Conservation (phyloP, 2,888 invertebrate species). For the Yponomeuta cagnagella region DNA sequence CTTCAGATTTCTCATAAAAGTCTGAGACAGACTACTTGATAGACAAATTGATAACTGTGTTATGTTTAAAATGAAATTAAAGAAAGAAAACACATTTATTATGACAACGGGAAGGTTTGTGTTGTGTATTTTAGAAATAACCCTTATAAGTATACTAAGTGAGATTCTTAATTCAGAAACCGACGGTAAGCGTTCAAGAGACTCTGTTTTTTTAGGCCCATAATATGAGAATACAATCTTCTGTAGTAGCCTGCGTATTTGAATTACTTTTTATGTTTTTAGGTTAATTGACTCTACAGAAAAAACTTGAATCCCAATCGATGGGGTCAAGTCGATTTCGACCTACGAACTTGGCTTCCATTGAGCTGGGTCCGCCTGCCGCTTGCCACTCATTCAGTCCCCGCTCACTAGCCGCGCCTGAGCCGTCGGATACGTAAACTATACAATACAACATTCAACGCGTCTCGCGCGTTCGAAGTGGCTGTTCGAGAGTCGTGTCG, state of each 20-base stretch:
- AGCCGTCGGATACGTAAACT: constrained; percentile 45
- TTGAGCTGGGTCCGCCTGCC: constrained; percentile 43
- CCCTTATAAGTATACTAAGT: too few species aligned
- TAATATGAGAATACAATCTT: neutral
- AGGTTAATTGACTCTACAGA: constrained; percentile 9
- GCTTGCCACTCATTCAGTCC: constrained; percentile 44
- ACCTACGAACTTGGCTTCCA: constrained; percentile 72
- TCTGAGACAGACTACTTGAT: too few species aligned
- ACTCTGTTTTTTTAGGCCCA: neutral
- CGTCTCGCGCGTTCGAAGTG: constrained; percentile 61
- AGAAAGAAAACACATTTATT: too few species aligned
- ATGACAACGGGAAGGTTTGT: too few species aligned
- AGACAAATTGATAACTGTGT: too few species aligned
- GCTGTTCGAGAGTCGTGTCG: constrained; percentile 45
- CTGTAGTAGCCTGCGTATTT: neutral
- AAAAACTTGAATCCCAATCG: constrained; percentile 8
- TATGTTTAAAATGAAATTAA: too few species aligned
- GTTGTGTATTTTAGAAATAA: too few species aligned
- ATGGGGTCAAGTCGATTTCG: constrained; percentile 58
- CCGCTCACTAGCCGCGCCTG: constrained; percentile 42
- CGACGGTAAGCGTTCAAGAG: too few species aligned
- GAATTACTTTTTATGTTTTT: constrained; percentile 6
- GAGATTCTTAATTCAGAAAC: too few species aligned
- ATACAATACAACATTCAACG: constrained; percentile 53
- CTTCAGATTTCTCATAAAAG: too few species aligned